Evolutionary conservation across 1,140 invertebrate genomes (phyloP), one percentile per base, ranked within the genome.

Genomic region (Saxidomus purpurata): DNA sequence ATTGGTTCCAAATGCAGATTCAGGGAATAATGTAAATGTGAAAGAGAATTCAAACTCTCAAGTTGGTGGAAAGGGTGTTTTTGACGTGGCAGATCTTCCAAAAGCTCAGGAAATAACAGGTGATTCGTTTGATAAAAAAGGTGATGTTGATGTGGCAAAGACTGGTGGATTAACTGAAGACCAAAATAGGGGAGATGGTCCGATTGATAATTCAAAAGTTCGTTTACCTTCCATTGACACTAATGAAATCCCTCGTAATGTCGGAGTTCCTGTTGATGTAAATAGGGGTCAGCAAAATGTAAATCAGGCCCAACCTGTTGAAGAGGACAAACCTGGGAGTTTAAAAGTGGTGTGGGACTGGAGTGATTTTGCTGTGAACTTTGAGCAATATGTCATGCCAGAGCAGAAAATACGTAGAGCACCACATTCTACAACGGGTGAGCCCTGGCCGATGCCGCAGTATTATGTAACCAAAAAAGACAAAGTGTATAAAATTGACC

Each of bases 391-490:
- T 90, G 93, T 94, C 0, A 92, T 91, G 63, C 93, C 94, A 13
- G 94, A 95, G 88, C 93, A 94, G 90, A 95, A 95, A 87, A 91
- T 93, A 17, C 76, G 94, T 17, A 91, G 94, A 17, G 92, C 94
- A 0, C 94, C 93, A 0, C 93, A 94, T 69, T 77, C 93, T 28
- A 93, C 94, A 13, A 93, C 94, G 11, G 94, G 94, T 1, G 94
- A 94, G 85, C 94, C 95, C 0, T 95, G 95, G 95, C 95, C 95
- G 0, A 52, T 95, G 88, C 95, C 95, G 0, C 94, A 95, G 87
- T 94, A 94, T 89, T 95, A 94, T 88, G 87, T 93, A 43, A 92
- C 92, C 76, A 94, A 94, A 71, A 84, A 90, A 22, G 94, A 93
- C 34, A 93, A 90, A 88, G 83, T 94, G 0, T 93, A 89, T 80